These are phyloP conservation scores for Nasonia oneida DNA, from an alignment of 2,888 invertebrate species.

Conservation along the genomic window DNA sequence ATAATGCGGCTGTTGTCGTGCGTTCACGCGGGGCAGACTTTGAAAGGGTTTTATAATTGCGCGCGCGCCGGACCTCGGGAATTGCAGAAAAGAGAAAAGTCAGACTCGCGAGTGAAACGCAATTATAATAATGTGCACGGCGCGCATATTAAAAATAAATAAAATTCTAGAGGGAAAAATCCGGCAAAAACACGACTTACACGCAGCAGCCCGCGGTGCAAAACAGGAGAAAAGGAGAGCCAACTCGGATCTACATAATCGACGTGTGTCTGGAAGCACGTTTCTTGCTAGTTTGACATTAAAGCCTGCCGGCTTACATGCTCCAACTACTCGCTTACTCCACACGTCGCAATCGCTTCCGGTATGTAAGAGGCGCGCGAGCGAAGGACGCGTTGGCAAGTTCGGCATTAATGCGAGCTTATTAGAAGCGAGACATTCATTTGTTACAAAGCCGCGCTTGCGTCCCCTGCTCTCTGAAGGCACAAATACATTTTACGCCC, in stretches of 20 bases:
- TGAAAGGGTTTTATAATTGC: no score
- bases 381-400: constrained; percentile 13
- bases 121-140: no score
- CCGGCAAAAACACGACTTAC: no score
- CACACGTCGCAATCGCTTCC: not conserved
- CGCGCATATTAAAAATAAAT: no score
- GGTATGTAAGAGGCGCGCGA: not conserved
- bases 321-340: not conserved
- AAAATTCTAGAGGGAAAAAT: no score
- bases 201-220: no score
- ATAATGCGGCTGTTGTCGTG: no score
- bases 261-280: constrained; percentile 7
- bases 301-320: constrained; percentile 6
- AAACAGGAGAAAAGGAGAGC: no score
- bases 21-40: no score
- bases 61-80: no score
- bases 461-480: not conserved
- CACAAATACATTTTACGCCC: constrained; percentile 56
- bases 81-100: no score
- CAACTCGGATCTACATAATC: not conserved
- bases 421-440: constrained; percentile 54
- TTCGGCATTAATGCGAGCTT: constrained; percentile 51
- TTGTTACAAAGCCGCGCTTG: constrained; percentile 35
- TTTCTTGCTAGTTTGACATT: constrained; percentile 12
- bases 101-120: no score